Percentiles rank a stretch among this genome's conserved stretches.
Evolutionary conservation across 2,113 vertebrate genomes (phyloP).

Genomic region (Lamprologus callipterus): DNA sequence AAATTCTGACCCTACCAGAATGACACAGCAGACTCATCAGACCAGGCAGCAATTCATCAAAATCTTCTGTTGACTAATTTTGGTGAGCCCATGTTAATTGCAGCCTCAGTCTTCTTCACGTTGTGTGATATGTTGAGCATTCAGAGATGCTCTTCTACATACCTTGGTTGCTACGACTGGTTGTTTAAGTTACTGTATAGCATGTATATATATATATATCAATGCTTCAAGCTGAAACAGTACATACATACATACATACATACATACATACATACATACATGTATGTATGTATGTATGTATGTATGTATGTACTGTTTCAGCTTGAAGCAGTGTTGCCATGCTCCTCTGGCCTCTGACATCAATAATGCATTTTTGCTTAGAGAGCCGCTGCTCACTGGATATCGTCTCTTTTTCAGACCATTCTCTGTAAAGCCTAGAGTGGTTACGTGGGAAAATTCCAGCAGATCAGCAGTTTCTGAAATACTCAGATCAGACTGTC

Average conservation of each 20-base stretch:
- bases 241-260: too few species aligned
- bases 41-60: not conserved
- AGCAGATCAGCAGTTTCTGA: not conserved
- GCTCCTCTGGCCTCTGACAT: not conserved
- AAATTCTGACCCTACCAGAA: not conserved
- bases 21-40: not conserved
- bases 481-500: not conserved
- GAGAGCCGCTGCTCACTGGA: not conserved
- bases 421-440: not conserved
- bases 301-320: not conserved
- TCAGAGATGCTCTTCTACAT: not conserved
- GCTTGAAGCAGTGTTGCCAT: not conserved
- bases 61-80: not conserved
- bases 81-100: not conserved
- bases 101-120: not conserved
- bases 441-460: not conserved
- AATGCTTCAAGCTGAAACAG: too few species aligned
- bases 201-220: not conserved
- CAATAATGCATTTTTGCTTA: not conserved
- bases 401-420: not conserved
- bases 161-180: not conserved
- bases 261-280: fast-evolving
- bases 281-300: not conserved
- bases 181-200: not conserved
- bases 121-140: not conserved